phyloP scores from a whole-genome alignment of 2,888 invertebrate species.

The Subacronicta megacephala region DNA sequence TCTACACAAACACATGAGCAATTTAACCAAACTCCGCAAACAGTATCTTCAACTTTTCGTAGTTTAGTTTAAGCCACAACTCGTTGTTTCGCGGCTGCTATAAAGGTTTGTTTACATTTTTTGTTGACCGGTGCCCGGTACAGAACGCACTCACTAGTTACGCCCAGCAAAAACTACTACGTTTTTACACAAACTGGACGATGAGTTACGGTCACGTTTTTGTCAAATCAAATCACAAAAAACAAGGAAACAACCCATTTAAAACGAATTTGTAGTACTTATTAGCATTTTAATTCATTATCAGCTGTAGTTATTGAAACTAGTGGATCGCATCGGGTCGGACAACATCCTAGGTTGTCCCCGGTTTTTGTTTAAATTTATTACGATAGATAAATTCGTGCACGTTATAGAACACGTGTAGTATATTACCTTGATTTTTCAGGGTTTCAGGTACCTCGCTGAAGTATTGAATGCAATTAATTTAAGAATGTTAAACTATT shows the following conservation, averaged over 20 bases:
- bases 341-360: slow-evolving; percentile 1
- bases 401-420: no score
- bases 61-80: slow-evolving; percentile 12
- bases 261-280: slow-evolving; percentile 26
- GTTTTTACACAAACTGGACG: slow-evolving; percentile 34
- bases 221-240: slow-evolving; percentile 38
- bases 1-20: background rate
- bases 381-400: no score
- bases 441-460: background rate
- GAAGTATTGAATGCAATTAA: no score
- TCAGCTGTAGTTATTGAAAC: slow-evolving; percentile 14
- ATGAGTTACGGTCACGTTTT: slow-evolving; percentile 49
- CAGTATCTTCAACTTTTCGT: slow-evolving; percentile 9
- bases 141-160: slow-evolving; percentile 41
- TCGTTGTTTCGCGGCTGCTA: slow-evolving; percentile 15
- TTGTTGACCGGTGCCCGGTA: slow-evolving; percentile 42
- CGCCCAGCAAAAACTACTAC: slow-evolving; percentile 35
- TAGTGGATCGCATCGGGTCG: slow-evolving; percentile 16
- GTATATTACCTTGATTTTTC: no score
- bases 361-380: slow-evolving; percentile 4
- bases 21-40: slow-evolving; percentile 7
- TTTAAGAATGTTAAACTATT: slow-evolving; percentile 4
- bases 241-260: slow-evolving; percentile 52
- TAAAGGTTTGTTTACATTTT: slow-evolving; percentile 54
- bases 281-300: slow-evolving; percentile 28